Evolutionary conservation across 2,113 vertebrate genomes (phyloP), one percentile per base, ranked within the genome.

Genomic region (Crotalus helleri): DNA sequence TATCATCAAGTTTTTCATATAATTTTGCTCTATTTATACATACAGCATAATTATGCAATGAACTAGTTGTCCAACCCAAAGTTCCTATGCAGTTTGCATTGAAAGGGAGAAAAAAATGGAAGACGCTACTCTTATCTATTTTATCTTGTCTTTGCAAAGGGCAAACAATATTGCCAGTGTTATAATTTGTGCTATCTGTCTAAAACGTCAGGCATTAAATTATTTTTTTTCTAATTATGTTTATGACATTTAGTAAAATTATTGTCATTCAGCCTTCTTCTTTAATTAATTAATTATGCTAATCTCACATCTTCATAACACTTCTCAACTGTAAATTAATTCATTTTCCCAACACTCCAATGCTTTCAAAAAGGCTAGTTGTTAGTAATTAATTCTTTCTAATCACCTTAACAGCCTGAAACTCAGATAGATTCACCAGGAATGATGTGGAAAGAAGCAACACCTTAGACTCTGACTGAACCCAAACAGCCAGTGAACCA

Each of bases 161-260:
- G 54, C 44, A 91, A 91, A 9, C 44, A 39, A 85, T 8, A 26
- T n/a, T 26, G n/a, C 19, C 26, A 29, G 51, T 92, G 88, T 59
- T 57, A 1, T 85, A 61, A 64, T 64, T 61, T 89, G 49, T 91
- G 26, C 29, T 29, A 74, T 53, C 57, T 57, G 88, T 46, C 19
- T 64, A 87, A 92, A 93, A 69, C 54, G 23, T 57, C 55, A 54
- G 74, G 85, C 15, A 87, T 26, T 61, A 87, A 53, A 91, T 93
- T n/a, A 74, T 39, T 57, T 21, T 29, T 53, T 85, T 23, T 2
- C 55, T 44, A 93, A 93, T 92, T 55, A 64, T 24, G 8, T 93
- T 86, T 92, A 64, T 92, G 69, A 55, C 49, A 69, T 90, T 89
- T 92, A 90, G 64, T 90, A 93, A 92, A 64, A 89, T 87, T 92